Evolutionary conservation across 2,113 vertebrate genomes (phyloP), one percentile per base, ranked within the genome.

Genomic region (Mandrillus leucophaeus): DNA sequence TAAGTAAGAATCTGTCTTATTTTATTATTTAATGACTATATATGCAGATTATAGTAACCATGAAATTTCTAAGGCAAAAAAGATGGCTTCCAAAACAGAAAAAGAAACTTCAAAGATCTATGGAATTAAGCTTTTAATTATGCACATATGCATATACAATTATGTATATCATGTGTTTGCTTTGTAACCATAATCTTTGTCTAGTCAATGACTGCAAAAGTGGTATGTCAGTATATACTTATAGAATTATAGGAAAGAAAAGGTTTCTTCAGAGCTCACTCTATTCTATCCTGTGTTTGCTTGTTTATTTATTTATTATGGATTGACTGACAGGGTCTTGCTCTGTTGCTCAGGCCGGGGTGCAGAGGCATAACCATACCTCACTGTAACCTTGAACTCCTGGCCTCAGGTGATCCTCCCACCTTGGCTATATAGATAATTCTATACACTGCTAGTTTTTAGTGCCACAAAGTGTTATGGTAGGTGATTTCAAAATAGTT

Each of bases 401-500:
- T 64, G 61, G 61, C 61, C 61, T 64, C 27, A 64, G 61, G 61
- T 64, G 61, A 64, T 64, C 61, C 27, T 64, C 61, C 27, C 27
- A 64, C 61, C 61, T 64, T 64, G 27, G 61, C 27, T 73, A 66
- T 45, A 55, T 8, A 83, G 55, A 35, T 9, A 52, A 72, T 90
- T 95, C 35, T 79, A 48, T 48, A 81, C 9, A 64, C 7, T 73
- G 35, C 59, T 94, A 86, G 13, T 68, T 89, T 94, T 94, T 35
- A 90, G 80, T n/a, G 92, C 48, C 35, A 90, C 6, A 66, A 50
- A 75, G n/a, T 52, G 22, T 94, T 89, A 92, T 12, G 11, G 30
- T 92, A 90, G 59, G 94, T 82, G 25, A 78, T 76, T 95, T 80
- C 20, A 59, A 95, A 94, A 88, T 16, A 61, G 18, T 52, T 92